These are phyloP conservation scores for Cryptops parisi DNA, from an alignment of 2,888 invertebrate genomes.

Conservation along the genomic window DNA sequence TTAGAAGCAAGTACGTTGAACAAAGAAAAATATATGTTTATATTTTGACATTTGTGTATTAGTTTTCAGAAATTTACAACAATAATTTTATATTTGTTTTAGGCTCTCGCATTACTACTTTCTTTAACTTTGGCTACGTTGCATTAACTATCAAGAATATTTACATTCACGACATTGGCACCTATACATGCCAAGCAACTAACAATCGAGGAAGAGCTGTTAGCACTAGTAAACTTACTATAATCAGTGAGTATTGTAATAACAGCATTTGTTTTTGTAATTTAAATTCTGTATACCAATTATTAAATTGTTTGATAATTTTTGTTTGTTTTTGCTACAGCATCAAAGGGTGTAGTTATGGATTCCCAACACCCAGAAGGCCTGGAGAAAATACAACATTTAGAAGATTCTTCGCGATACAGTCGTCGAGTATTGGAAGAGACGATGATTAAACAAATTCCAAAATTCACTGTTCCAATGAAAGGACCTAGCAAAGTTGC, in stretches of 20 bases:
- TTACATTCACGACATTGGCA: constrained; percentile 74
- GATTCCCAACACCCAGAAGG: constrained; percentile 88
- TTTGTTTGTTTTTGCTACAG: constrained; percentile 4
- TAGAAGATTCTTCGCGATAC: constrained; percentile 59
- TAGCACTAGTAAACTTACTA: constrained; percentile 64
- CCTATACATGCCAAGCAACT: constrained; percentile 74
- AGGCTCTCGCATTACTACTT: constrained; percentile 75
- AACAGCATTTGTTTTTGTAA: not conserved
- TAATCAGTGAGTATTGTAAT: constrained; percentile 69
- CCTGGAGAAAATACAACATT: constrained; percentile 73
- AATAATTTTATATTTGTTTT: constrained; percentile 13
- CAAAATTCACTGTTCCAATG: constrained; percentile 71
- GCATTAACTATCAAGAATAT: constrained; percentile 85
- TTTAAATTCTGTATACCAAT: too few species aligned
- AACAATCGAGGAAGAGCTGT: constrained; percentile 74
- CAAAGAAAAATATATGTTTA: not conserved
- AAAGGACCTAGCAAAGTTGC: constrained; percentile 87
- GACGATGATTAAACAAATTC: constrained; percentile 48
- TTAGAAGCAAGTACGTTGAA: constrained; percentile 61
- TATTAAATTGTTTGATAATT: not conserved
- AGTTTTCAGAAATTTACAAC: not conserved
- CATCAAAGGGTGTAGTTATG: constrained; percentile 38
- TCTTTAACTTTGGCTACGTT: constrained; percentile 90
- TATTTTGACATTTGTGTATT: too few species aligned
- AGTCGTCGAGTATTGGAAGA: constrained; percentile 53